Percentiles rank a stretch among this genome's conserved stretches.
phyloP scores from a whole-genome alignment of 2,888 invertebrate genomes.

The Zaprionus lineosus region DNA sequence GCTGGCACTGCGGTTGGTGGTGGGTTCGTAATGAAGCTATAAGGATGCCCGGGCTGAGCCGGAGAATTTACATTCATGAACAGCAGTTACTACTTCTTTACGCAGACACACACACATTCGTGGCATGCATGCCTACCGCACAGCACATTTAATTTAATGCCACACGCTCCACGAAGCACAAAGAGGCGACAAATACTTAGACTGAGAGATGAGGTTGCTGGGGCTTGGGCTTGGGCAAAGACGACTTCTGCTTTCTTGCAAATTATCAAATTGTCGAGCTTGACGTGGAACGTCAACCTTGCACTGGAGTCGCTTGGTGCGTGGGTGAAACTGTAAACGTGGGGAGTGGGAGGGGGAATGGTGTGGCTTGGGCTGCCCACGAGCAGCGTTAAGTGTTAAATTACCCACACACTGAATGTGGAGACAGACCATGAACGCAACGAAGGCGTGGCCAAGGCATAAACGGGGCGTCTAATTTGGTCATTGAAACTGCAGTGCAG shows the following conservation, averaged over 20 bases:
- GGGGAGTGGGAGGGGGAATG: too few relatives aligned
- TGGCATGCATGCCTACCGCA: constrained; percentile 34
- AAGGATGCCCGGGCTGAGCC: constrained; percentile 24
- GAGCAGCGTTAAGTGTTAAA: constrained; percentile 45
- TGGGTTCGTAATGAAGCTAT: constrained; percentile 43
- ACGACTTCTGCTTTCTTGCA: constrained; percentile 16
- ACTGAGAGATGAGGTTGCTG: neutral
- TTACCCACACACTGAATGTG: constrained; percentile 36
- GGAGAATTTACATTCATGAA: constrained; percentile 59
- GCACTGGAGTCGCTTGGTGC: too few relatives aligned
- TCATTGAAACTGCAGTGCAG: constrained; percentile 68
- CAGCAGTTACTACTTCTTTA: constrained; percentile 3
- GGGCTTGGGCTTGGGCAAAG: constrained; percentile 14
- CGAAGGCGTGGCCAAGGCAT: constrained; percentile 31
- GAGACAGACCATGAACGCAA: neutral
- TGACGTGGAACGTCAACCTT: constrained; percentile 9
- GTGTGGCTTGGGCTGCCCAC: constrained; percentile 22
- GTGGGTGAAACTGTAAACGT: too few relatives aligned
- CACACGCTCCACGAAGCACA: constrained; percentile 45
- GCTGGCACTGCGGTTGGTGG: constrained; percentile 27
- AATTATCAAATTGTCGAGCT: constrained; percentile 46
- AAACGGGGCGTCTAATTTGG: constrained; percentile 53
- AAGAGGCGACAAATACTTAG: constrained; percentile 1
- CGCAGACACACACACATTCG: constrained; percentile 6
- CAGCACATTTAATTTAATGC: constrained; percentile 63